Evolutionary conservation across 2,888 invertebrate species (phyloP).

Genomic region (Pardosa pseudoannulata): DNA sequence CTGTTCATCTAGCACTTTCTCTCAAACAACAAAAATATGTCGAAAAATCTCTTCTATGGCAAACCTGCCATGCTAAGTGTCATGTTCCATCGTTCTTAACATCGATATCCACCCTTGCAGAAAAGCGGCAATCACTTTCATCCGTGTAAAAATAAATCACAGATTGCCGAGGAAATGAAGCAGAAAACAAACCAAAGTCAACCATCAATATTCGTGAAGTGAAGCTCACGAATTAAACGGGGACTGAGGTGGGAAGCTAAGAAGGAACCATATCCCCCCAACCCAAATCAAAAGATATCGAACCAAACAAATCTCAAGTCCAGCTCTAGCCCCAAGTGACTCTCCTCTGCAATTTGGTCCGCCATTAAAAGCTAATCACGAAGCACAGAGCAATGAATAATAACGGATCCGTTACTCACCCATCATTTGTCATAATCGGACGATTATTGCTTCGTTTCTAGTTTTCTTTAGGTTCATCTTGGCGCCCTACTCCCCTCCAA

Average conservation of each 20-base stretch:
- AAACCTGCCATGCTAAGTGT: too few species aligned
- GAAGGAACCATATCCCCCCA: background rate
- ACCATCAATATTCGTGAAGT: constrained; percentile 17
- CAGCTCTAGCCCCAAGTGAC: constrained; percentile 43
- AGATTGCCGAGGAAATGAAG: background rate
- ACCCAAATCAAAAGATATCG: constrained; percentile 52
- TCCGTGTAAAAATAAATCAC: background rate
- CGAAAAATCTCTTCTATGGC: too few species aligned
- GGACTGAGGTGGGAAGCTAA: constrained; percentile 44
- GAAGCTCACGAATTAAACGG: constrained; percentile 59
- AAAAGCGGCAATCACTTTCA: too few species aligned
- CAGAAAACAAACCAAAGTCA: constrained; percentile 7
- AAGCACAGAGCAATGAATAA: constrained; percentile 65
- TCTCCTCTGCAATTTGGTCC: constrained; percentile 62
- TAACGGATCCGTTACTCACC: constrained; percentile 51
- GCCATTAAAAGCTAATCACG: constrained; percentile 69
- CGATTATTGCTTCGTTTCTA: constrained; percentile 36
- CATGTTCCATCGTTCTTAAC: too few species aligned
- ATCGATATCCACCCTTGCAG: too few species aligned
- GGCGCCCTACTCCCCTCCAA: constrained; percentile 8
- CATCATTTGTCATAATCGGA: constrained; percentile 68
- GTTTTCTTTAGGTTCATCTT: constrained; percentile 39
- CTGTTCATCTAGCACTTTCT: too few species aligned
- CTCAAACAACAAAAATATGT: too few species aligned
- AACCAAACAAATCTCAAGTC: constrained; percentile 55